Percentiles rank a stretch among this genome's conserved stretches.
phyloP scores from a whole-genome alignment of 2,113 vertebrate species.

The Mesitornis unicolor region DNA sequence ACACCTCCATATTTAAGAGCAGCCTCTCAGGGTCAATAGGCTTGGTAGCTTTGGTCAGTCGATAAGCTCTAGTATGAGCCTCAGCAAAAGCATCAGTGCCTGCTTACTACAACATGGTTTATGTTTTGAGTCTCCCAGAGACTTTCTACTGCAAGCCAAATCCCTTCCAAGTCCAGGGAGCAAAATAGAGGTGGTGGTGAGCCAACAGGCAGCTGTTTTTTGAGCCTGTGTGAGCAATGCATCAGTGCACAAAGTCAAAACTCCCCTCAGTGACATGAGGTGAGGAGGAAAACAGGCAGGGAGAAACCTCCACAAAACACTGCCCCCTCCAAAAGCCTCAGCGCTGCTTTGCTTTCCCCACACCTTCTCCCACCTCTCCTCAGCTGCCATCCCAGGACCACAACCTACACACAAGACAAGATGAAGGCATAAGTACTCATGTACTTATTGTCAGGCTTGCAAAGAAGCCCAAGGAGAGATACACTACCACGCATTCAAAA shows the following conservation, averaged over 20 bases:
- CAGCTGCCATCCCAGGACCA: neutral
- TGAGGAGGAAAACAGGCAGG: neutral
- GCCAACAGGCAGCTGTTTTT: neutral
- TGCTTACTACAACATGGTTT: conserved; percentile 31
- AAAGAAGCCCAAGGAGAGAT: neutral
- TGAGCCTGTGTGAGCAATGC: neutral
- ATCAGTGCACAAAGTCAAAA: neutral
- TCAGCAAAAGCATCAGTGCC: neutral
- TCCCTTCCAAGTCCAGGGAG: neutral
- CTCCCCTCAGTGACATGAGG: neutral
- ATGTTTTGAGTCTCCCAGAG: conserved; percentile 40
- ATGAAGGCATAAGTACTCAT: neutral
- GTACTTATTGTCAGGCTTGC: neutral
- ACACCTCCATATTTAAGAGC: conserved; percentile 31
- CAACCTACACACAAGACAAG: neutral
- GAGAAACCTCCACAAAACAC: neutral
- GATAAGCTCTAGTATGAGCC: conserved; percentile 29
- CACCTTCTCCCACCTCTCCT: neutral
- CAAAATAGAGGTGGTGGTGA: neutral
- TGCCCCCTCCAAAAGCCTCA: neutral
- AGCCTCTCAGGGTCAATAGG: conserved; percentile 42
- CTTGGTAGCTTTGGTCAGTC: conserved; percentile 36
- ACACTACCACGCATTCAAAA: neutral
- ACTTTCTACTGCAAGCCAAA: conserved; percentile 25
- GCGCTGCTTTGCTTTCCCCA: neutral